phyloP scores from a whole-genome alignment of 2,888 invertebrate species.

The Rhamnusium bicolor region DNA sequence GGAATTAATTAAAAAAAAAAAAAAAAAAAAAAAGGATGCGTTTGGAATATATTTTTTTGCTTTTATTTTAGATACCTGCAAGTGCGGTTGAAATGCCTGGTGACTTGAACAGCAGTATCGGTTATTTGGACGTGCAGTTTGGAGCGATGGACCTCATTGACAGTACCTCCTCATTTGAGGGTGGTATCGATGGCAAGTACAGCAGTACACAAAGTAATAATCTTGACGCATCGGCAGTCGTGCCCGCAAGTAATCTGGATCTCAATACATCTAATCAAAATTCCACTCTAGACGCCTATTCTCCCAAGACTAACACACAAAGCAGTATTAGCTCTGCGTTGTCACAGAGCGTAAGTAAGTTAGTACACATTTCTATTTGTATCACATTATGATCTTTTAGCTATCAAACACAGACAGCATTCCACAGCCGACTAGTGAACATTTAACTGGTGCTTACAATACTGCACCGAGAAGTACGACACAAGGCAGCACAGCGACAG shows the following conservation, averaged over 20 bases:
- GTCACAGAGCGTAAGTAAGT: conserved; percentile 66
- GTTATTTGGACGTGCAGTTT: conserved; percentile 93
- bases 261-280: conserved; percentile 70
- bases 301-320: conserved; percentile 66
- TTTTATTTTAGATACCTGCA: conserved; percentile 83
- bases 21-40: no score
- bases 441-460: conserved; percentile 67
- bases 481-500: conserved; percentile 58
- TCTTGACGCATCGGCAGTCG: conserved; percentile 62
- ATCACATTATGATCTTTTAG: conserved; percentile 52
- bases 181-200: conserved; percentile 70
- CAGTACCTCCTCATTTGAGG: conserved; percentile 70
- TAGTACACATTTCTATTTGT: neutral
- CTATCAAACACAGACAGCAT: conserved; percentile 69
- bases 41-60: neutral
- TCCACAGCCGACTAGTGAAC: conserved; percentile 67
- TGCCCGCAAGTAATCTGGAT: conserved; percentile 61
- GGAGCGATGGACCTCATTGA: conserved; percentile 86
- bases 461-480: conserved; percentile 67
- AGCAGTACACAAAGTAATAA: conserved; percentile 61
- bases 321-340: conserved; percentile 70
- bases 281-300: conserved; percentile 71
- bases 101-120: conserved; percentile 82
- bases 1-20: neutral
- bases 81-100: conserved; percentile 98